phyloP scores from a whole-genome alignment of 1,140 invertebrate species.

The Tetramorium simillimum region DNA sequence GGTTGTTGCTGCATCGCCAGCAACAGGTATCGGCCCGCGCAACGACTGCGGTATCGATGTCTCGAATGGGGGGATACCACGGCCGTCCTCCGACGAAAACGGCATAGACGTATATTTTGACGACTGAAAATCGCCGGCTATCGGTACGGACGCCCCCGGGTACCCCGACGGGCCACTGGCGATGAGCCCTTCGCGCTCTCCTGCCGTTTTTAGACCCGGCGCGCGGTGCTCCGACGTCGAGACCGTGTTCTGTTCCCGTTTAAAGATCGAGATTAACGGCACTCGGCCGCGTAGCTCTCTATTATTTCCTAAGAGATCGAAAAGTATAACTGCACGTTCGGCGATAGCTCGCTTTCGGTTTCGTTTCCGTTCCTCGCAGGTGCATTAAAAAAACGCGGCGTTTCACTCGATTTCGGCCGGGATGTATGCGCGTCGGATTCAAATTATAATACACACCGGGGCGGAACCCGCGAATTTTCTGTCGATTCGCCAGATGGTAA shows the following conservation, averaged over 20 bases:
- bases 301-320: slow-evolving; percentile 74
- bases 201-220: slow-evolving; percentile 30
- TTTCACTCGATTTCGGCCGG: slow-evolving; percentile 21
- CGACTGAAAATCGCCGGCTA: slow-evolving; percentile 80
- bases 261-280: slow-evolving; percentile 78
- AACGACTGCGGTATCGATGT: slow-evolving; percentile 49
- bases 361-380: slow-evolving; percentile 67
- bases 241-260: slow-evolving; percentile 69
- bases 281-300: slow-evolving; percentile 64
- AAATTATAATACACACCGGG: slow-evolving; percentile 70
- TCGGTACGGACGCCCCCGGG: slow-evolving; percentile 62
- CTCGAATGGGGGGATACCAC: slow-evolving; percentile 28
- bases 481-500: slow-evolving; percentile 64
- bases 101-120: slow-evolving; percentile 83
- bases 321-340: slow-evolving; percentile 59
- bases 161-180: slow-evolving; percentile 8
- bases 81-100: slow-evolving; percentile 56
- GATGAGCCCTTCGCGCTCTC: neutral
- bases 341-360: slow-evolving; percentile 52
- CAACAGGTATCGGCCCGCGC: slow-evolving; percentile 68
- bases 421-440: slow-evolving; percentile 55
- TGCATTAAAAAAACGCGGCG: slow-evolving; percentile 65
- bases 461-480: slow-evolving; percentile 74
- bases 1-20: slow-evolving; percentile 50
- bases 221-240: slow-evolving; percentile 53